Percentiles rank a stretch among this genome's conserved stretches.
These are phyloP conservation scores for Odontamblyopus lacepedii DNA, from an alignment of 2,797 vertebrate genomes.

Conservation along the genomic window DNA sequence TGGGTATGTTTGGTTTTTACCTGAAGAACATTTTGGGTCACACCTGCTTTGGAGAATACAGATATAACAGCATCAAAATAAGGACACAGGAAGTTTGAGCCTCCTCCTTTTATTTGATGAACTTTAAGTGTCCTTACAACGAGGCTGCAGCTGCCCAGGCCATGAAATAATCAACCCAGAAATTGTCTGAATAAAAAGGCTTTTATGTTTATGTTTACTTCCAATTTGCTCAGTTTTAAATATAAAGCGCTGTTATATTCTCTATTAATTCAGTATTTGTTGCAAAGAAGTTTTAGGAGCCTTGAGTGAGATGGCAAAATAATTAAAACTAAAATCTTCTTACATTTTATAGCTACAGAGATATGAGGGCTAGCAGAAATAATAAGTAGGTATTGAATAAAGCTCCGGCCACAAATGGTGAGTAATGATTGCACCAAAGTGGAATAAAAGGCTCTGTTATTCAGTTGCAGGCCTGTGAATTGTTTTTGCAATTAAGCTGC, in stretches of 20 bases:
- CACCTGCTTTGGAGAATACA: not conserved
- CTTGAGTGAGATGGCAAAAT: not conserved
- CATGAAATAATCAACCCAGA: slow-evolving; percentile 10
- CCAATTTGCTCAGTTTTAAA: slow-evolving; percentile 1
- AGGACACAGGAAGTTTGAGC: too few relatives aligned
- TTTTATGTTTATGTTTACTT: slow-evolving; percentile 4
- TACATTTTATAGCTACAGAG: not conserved
- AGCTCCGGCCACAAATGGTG: not conserved
- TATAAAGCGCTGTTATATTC: not conserved
- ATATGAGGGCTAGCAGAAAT: not conserved
- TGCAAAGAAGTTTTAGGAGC: not conserved
- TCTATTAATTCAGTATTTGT: not conserved
- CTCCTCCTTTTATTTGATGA: not conserved
- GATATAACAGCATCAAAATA: not conserved
- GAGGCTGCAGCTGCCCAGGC: not conserved
- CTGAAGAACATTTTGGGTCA: not conserved
- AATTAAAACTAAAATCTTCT: too few relatives aligned
- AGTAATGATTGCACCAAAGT: not conserved
- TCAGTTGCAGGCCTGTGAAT: not conserved
- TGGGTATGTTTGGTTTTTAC: slow-evolving; percentile 3
- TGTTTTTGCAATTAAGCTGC: not conserved
- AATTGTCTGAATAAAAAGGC: not conserved
- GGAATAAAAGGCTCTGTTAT: not conserved
- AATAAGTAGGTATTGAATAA: not conserved
- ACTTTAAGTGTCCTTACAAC: not conserved